A percentile compares a stretch with the other conserved stretches of the same genome.
Evolutionary conservation across 2,888 invertebrate genomes (phyloP).

Genomic region (Lysandra coridon): DNA sequence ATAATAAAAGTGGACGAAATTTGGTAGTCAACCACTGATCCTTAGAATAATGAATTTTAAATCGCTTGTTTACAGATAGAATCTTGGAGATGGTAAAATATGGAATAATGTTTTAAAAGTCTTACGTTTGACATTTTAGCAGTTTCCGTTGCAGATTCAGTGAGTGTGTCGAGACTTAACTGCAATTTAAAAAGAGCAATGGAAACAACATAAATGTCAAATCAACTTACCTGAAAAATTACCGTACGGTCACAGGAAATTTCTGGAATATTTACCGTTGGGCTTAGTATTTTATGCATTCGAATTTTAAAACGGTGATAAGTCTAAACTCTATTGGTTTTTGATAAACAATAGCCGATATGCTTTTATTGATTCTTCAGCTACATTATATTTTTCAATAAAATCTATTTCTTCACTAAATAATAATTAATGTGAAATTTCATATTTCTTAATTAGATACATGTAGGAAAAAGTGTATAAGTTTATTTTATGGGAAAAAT

Average conservation of each 20-base stretch:
- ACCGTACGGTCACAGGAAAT: not conserved
- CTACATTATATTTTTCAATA: no score
- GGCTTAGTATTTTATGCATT: conserved; percentile 3
- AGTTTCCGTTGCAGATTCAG: not conserved
- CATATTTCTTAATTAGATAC: no score
- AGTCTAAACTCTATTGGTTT: not conserved
- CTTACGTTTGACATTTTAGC: not conserved
- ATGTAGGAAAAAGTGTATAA: no score
- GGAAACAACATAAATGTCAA: not conserved
- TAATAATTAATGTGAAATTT: no score
- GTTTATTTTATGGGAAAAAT: no score
- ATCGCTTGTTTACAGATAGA: not conserved
- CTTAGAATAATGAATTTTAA: not conserved
- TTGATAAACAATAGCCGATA: no score
- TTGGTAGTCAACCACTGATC: not conserved
- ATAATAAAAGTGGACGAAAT: not conserved
- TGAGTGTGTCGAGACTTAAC: not conserved
- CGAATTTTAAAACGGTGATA: not conserved
- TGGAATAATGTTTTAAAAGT: conserved; percentile 2
- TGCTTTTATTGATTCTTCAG: no score
- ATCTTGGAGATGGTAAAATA: not conserved
- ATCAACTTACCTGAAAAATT: not conserved
- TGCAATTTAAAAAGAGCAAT: not conserved
- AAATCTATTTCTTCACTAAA: no score
- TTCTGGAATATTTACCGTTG: conserved; percentile 27